Conservation (phyloP, 2,888 invertebrate species). For the Synergus itoensis region DNA sequence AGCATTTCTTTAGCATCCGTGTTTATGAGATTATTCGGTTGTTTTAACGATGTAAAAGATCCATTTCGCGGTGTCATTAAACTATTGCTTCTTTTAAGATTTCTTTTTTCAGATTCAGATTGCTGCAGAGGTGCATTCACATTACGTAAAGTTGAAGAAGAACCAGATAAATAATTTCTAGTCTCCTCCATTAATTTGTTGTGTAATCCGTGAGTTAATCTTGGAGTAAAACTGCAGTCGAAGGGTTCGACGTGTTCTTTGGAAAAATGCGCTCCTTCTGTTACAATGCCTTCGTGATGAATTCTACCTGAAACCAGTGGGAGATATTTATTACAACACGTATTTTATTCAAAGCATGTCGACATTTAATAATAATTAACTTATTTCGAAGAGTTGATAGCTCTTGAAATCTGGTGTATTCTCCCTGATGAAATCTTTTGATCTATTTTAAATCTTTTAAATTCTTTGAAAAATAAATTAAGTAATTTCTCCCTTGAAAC, state of each 20-base stretch:
- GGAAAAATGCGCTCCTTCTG: conserved; percentile 55
- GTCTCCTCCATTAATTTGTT: conserved; percentile 73
- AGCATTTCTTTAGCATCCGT: not conserved
- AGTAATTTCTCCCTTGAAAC: too few species aligned
- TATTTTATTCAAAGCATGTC: too few species aligned
- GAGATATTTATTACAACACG: conserved; percentile 44
- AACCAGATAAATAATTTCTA: conserved; percentile 69
- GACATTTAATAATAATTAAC: too few species aligned
- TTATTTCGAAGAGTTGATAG: too few species aligned
- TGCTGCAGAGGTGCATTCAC: not conserved
- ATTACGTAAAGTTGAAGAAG: conserved; percentile 64
- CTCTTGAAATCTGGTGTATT: too few species aligned
- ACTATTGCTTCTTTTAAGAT: conserved; percentile 21
- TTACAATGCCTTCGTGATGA: conserved; percentile 46
- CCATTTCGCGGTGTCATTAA: not conserved
- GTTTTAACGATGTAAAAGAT: not conserved
- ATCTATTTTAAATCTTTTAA: too few species aligned
- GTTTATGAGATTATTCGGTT: not conserved
- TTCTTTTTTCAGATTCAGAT: not conserved
- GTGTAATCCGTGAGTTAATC: conserved; percentile 72
- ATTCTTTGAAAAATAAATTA: too few species aligned
- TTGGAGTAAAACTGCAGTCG: conserved; percentile 73
- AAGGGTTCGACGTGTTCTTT: conserved; percentile 65
- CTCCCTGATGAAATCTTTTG: too few species aligned
- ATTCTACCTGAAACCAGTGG: conserved; percentile 9